These are phyloP conservation scores for Cryptomyrus ogoouensis DNA, from an alignment of 2,113 vertebrate genomes.

Conservation along the genomic window DNA sequence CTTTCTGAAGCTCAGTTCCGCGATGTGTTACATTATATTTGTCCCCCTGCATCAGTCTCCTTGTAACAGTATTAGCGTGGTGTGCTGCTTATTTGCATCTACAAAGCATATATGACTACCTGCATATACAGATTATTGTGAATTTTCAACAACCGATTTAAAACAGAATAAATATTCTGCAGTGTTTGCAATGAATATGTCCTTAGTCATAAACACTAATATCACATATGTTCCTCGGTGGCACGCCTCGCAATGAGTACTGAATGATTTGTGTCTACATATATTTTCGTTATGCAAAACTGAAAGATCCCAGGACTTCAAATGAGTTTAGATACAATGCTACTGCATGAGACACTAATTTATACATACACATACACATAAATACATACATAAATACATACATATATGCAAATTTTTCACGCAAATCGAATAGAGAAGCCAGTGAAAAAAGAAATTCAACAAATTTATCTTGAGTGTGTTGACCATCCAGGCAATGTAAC, in stretches of 20 bases:
- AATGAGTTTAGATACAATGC: not conserved
- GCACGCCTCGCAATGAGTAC: not conserved
- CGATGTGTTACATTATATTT: slow-evolving; percentile 57
- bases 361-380: not conserved
- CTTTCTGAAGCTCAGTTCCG: slow-evolving; percentile 43
- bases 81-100: not conserved
- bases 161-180: not conserved
- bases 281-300: not conserved
- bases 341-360: not conserved
- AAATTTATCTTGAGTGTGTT: not conserved
- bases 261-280: not conserved
- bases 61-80: not conserved
- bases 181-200: not conserved
- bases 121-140: not conserved
- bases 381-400: not conserved
- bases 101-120: not conserved
- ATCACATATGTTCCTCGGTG: not conserved
- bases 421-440: not conserved
- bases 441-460: not conserved
- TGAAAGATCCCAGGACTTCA: not conserved
- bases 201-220: not conserved
- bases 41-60: slow-evolving; percentile 40
- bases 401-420: too few species aligned
- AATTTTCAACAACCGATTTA: not conserved
- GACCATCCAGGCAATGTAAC: not conserved